Conservation (phyloP, 2,797 vertebrate genomes). For the Peromyscus nudipes region DNA sequence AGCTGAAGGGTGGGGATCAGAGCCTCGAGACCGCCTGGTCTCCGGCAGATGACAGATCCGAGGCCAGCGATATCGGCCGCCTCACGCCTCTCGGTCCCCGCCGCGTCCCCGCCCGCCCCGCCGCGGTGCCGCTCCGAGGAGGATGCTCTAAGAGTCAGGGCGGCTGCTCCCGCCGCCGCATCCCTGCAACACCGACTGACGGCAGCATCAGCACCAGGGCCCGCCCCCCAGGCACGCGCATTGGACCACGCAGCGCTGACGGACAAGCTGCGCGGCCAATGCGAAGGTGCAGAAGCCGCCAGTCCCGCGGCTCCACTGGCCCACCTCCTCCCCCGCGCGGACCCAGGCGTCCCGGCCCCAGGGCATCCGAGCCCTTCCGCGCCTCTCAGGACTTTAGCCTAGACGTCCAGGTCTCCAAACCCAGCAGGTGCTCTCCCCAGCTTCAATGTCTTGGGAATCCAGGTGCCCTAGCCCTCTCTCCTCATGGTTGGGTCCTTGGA, state of each 20-base stretch:
- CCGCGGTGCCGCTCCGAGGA: constrained; percentile 79
- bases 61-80: constrained; percentile 61
- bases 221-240: constrained; percentile 72
- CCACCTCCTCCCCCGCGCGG: constrained; percentile 63
- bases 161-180: constrained; percentile 86
- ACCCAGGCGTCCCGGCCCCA: constrained; percentile 70
- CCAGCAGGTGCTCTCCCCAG: neutral
- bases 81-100: constrained; percentile 72
- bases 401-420: neutral
- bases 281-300: neutral
- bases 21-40: constrained; percentile 55
- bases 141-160: constrained; percentile 82
- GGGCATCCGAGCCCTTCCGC: neutral
- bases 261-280: constrained; percentile 75
- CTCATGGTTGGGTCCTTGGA: neutral
- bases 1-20: constrained; percentile 73
- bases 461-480: neutral
- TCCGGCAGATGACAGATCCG: constrained; percentile 63
- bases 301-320: constrained; percentile 54
- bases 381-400: neutral
- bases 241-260: constrained; percentile 73
- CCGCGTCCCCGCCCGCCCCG: constrained; percentile 80
- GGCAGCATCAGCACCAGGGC: constrained; percentile 81
- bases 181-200: constrained; percentile 86
- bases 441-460: neutral